These are phyloP conservation scores for Cyphomyrmex costatus DNA, from an alignment of 1,140 invertebrate species.

Conservation along the genomic window DNA sequence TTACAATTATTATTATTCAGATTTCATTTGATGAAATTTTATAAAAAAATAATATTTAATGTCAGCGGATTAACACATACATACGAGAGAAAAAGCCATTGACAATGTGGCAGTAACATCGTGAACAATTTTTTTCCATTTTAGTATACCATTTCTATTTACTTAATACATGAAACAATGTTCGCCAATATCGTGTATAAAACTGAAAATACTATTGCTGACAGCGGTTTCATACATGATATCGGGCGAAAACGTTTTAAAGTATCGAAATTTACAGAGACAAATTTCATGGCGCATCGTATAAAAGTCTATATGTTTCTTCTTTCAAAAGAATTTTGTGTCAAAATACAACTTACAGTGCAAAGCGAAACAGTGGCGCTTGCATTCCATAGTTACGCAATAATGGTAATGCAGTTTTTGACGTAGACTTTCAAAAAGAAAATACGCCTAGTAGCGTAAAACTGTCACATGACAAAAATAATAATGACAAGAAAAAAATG, in stretches of 20 bases:
- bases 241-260: slow-evolving; percentile 27
- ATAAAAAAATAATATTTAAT: neutral
- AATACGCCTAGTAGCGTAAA: slow-evolving; percentile 55
- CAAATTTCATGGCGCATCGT: slow-evolving; percentile 69
- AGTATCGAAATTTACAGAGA: slow-evolving; percentile 73
- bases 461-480: neutral
- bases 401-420: slow-evolving; percentile 70
- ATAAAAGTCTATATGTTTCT: slow-evolving; percentile 25
- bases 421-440: slow-evolving; percentile 68
- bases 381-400: slow-evolving; percentile 73
- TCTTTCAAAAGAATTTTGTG: slow-evolving; percentile 47
- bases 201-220: slow-evolving; percentile 44
- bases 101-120: neutral
- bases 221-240: neutral
- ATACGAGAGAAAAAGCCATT: neutral
- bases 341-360: slow-evolving; percentile 67
- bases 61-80: neutral
- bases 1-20: neutral
- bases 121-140: neutral
- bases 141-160: neutral
- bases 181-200: slow-evolving; percentile 56
- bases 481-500: slow-evolving; percentile 9
- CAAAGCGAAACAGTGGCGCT: slow-evolving; percentile 47
- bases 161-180: slow-evolving; percentile 61
- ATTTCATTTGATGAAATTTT: neutral